Percentiles rank a stretch among this genome's conserved stretches.
Conservation (phyloP, 1,140 invertebrate species). For the Drosophila bipectinata region DNA sequence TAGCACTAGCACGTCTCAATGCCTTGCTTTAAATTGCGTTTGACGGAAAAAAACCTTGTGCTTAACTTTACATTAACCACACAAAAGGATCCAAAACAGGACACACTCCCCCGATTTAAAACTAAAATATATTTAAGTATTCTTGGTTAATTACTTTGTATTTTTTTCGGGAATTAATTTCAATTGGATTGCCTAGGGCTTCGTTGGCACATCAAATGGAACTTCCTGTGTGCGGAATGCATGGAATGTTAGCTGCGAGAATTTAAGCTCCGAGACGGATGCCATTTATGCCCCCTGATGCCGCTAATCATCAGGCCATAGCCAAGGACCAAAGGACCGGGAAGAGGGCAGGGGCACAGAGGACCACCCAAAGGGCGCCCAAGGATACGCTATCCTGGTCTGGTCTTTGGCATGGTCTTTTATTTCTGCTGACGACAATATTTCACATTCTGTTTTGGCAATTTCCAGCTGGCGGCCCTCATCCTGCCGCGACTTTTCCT, state of each 20-base stretch:
- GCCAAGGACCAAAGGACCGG: background rate
- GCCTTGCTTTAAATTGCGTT: conserved; percentile 34
- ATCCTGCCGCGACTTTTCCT: conserved; percentile 17
- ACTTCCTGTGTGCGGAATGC: conserved; percentile 29
- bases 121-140: background rate
- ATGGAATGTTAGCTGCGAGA: conserved; percentile 32
- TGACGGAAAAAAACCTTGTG: conserved; percentile 20
- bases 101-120: background rate
- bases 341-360: background rate
- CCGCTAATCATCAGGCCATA: conserved; percentile 23
- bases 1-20: conserved; percentile 51
- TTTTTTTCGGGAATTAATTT: conserved; percentile 19
- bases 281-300: conserved; percentile 27
- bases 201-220: conserved; percentile 34
- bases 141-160: conserved; percentile 15
- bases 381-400: conserved; percentile 50
- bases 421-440: conserved; percentile 60
- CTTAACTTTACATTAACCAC: conserved; percentile 42
- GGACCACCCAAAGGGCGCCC: conserved; percentile 29
- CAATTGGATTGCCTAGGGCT: conserved; percentile 10
- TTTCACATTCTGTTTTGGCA: conserved; percentile 59
- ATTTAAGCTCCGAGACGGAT: conserved; percentile 39
- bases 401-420: conserved; percentile 8
- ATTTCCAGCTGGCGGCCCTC: conserved; percentile 40
- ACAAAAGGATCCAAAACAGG: background rate